A percentile compares a stretch with the other conserved stretches of the same genome.
These are phyloP conservation scores for Oreocharis arfaki DNA, from an alignment of 2,113 vertebrate species.

Conservation along the genomic window DNA sequence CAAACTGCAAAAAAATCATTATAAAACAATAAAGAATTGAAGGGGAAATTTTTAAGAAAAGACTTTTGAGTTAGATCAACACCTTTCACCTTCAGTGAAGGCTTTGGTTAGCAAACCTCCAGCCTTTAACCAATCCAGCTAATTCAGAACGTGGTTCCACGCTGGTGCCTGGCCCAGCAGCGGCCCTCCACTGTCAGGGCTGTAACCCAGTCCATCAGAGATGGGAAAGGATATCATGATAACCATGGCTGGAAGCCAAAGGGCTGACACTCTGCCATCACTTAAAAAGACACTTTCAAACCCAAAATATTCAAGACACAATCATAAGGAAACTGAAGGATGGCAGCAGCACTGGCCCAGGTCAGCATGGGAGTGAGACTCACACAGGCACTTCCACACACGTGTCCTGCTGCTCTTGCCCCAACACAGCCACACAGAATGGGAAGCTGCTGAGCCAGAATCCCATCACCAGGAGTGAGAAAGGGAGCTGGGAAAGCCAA, in stretches of 20 bases:
- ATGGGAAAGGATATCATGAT: accelerated
- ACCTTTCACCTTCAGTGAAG: neutral
- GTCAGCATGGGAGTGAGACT: accelerated
- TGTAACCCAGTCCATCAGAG: neutral
- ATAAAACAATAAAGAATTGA: neutral
- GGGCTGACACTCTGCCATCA: neutral
- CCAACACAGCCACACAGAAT: accelerated
- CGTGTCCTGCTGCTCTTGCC: accelerated
- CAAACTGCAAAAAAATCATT: neutral
- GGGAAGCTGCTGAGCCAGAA: neutral
- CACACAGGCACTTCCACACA: neutral
- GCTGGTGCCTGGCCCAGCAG: accelerated
- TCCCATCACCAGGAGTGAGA: neutral
- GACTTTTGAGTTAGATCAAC: neutral
- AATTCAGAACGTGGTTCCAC: accelerated
- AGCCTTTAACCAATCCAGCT: neutral
- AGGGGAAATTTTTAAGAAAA: neutral
- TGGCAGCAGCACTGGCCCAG: neutral
- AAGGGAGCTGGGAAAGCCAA: neutral
- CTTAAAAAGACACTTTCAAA: neutral
- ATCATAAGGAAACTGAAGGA: neutral
- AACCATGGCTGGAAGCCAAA: neutral
- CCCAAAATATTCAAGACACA: neutral
- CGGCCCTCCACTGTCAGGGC: neutral
- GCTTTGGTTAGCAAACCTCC: neutral